Percentiles rank a stretch among this genome's conserved stretches.
Evolutionary conservation across 2,113 vertebrate genomes (phyloP).

Genomic region (Upupa epops): DNA sequence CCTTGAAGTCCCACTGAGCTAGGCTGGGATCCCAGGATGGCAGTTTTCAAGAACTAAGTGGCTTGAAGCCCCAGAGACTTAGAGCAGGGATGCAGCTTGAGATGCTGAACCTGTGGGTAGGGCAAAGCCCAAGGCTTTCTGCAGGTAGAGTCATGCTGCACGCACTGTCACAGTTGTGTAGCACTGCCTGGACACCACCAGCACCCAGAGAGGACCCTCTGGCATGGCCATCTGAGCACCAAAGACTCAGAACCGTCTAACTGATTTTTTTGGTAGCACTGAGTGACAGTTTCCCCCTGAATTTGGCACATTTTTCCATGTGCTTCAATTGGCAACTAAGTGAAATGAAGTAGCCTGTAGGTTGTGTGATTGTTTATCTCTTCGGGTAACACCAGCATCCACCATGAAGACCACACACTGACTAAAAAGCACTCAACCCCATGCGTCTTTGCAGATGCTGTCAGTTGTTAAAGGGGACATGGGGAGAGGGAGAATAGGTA

Average conservation of each 20-base stretch:
- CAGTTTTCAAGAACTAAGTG: not conserved
- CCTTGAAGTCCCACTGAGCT: not conserved
- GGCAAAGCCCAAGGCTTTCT: not conserved
- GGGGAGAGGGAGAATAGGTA: not conserved
- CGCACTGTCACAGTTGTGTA: accelerated
- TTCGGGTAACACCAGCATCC: not conserved
- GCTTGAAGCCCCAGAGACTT: not conserved
- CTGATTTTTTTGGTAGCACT: not conserved
- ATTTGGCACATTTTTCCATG: not conserved
- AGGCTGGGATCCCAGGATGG: accelerated
- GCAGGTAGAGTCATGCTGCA: not conserved
- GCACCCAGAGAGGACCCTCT: not conserved
- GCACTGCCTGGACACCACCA: accelerated
- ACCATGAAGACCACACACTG: not conserved
- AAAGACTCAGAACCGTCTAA: not conserved
- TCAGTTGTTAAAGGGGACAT: accelerated
- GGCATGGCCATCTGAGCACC: not conserved
- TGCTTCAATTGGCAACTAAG: not conserved
- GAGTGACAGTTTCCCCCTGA: not conserved
- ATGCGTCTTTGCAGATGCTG: not conserved
- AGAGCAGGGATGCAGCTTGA: not conserved
- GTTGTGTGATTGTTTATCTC: not conserved
- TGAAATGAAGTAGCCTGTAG: not conserved
- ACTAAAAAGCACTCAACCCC: not conserved
- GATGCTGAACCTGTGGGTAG: not conserved